Conservation (phyloP, 2,888 invertebrate species). For the Orthosia gothica region DNA sequence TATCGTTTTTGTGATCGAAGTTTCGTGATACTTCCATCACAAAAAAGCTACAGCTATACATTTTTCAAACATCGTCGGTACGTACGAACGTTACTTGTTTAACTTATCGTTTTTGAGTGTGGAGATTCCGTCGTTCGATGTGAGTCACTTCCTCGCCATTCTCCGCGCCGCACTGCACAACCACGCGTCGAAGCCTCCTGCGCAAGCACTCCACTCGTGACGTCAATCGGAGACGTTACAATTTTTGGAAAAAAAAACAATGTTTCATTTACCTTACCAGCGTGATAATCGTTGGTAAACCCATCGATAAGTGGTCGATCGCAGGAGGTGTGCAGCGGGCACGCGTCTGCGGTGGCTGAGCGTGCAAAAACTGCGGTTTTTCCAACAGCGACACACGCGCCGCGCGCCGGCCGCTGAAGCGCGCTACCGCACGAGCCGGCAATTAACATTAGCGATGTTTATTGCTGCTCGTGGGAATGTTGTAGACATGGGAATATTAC, state of each 20-base stretch:
- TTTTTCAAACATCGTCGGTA: background rate
- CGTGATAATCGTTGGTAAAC: conserved; percentile 32
- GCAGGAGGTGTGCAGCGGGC: background rate
- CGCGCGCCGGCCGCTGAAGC: no score
- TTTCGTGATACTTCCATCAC: background rate
- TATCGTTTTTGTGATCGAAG: no score
- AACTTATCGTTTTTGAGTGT: conserved; percentile 8
- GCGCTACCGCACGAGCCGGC: no score
- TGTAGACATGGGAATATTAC: no score
- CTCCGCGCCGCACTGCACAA: background rate
- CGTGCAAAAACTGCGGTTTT: conserved; percentile 15
- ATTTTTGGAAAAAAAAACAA: background rate
- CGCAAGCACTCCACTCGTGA: conserved; percentile 16
- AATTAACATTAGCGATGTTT: no score
- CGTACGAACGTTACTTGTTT: background rate
- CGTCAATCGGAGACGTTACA: conserved; percentile 5
- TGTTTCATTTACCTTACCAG: conserved; percentile 22
- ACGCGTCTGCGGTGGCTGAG: background rate
- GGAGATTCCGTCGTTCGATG: background rate
- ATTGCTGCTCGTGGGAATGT: no score
- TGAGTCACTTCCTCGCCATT: conserved; percentile 24
- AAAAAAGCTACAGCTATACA: background rate
- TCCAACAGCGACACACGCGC: background rate
- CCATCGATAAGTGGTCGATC: background rate
- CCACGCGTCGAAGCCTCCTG: background rate